These are phyloP conservation scores for Cyrtorhinus lividipennis DNA, from an alignment of 1,140 invertebrate species.

Conservation along the genomic window DNA sequence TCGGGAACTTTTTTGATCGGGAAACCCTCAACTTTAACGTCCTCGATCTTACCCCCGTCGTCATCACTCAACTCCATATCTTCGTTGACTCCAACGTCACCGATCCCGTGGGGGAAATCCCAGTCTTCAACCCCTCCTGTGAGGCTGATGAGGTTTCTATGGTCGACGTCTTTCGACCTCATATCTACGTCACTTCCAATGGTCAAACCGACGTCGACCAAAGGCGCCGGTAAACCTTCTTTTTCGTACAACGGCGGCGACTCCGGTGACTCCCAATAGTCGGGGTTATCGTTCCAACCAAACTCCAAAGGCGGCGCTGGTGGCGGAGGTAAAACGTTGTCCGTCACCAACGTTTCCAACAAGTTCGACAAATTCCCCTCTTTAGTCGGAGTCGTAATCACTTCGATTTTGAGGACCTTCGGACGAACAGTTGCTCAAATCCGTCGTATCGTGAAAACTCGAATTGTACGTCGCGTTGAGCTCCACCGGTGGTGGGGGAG, in stretches of 20 bases:
- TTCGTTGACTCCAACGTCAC: conserved; percentile 37
- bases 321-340: conserved; percentile 28
- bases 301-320: conserved; percentile 23
- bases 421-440: neutral
- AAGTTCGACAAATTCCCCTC: neutral
- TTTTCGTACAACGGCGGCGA: conserved; percentile 51
- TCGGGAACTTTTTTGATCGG: neutral
- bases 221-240: conserved; percentile 33
- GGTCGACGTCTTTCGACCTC: conserved; percentile 47
- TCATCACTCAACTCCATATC: conserved; percentile 61
- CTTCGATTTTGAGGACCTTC: conserved; percentile 13
- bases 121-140: conserved; percentile 35
- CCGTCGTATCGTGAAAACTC: neutral
- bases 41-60: conserved; percentile 29
- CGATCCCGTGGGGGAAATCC: neutral
- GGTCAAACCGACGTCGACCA: conserved; percentile 36
- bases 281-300: conserved; percentile 29
- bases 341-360: neutral
- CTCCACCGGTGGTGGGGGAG: conserved; percentile 9
- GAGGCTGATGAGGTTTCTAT: conserved; percentile 66
- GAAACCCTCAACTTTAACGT: neutral
- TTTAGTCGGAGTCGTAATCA: conserved; percentile 4
- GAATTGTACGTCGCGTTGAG: neutral
- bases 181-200: conserved; percentile 22
- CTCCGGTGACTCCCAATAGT: conserved; percentile 32